A percentile compares a stretch with the other conserved stretches of the same genome.
Evolutionary conservation across 2,113 vertebrate species (phyloP).

Genomic region (Colaptes auratus): DNA sequence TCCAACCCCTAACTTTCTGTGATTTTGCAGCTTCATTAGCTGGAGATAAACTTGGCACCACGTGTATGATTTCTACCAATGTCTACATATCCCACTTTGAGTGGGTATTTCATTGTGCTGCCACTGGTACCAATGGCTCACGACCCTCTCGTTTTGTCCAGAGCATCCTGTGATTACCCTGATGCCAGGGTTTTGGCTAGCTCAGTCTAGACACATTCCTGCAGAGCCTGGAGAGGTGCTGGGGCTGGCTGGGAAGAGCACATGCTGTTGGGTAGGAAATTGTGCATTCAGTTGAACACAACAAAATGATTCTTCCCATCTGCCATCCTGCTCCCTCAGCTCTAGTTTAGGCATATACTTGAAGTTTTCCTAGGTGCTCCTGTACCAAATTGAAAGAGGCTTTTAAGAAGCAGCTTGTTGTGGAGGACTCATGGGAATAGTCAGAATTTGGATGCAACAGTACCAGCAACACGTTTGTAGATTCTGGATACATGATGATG

Average conservation of each 20-base stretch:
- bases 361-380: background rate
- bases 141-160: constrained; percentile 17
- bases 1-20: too few relatives aligned
- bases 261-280: background rate
- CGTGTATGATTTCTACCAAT: background rate
- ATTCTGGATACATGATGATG: background rate
- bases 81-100: background rate
- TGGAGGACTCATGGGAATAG: background rate
- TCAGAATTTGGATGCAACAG: background rate
- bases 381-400: background rate
- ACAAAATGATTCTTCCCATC: background rate
- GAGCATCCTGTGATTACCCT: constrained; percentile 12
- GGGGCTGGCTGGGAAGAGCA: background rate
- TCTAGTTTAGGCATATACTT: background rate
- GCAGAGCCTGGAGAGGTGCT: background rate
- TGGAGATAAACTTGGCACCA: background rate
- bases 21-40: background rate
- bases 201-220: background rate
- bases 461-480: background rate
- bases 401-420: background rate
- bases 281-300: background rate
- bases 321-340: background rate
- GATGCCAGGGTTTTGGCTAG: constrained; percentile 2
- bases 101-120: background rate
- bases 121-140: background rate